Conservation (phyloP, 2,113 vertebrate species). For the Gymnocephalus cernua region DNA sequence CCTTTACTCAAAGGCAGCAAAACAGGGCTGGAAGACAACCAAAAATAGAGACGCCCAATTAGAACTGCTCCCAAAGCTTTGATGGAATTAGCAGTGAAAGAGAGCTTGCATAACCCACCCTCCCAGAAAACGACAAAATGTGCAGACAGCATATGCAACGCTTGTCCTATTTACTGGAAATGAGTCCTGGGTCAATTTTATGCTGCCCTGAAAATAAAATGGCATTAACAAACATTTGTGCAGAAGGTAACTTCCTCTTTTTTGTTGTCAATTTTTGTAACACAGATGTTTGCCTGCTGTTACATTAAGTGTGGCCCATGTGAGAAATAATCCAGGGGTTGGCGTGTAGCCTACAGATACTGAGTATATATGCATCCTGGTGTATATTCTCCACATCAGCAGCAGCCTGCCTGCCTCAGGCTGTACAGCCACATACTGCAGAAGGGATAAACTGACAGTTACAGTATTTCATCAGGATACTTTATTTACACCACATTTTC, state of each 20-base stretch:
- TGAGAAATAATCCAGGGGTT: slow-evolving; percentile 20
- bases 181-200: slow-evolving; percentile 73
- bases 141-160: slow-evolving; percentile 76
- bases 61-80: slow-evolving; percentile 81
- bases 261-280: slow-evolving; percentile 5
- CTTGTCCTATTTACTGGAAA: slow-evolving; percentile 80
- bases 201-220: slow-evolving; percentile 33
- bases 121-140: slow-evolving; percentile 68
- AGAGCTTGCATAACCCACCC: slow-evolving; percentile 79
- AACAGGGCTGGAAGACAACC: slow-evolving; percentile 80
- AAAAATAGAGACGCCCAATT: slow-evolving; percentile 84
- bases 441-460: slow-evolving; percentile 27
- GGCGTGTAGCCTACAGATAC: slow-evolving; percentile 32
- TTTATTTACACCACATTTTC: slow-evolving; percentile 42
- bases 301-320: slow-evolving; percentile 16
- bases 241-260: slow-evolving; percentile 31
- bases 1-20: slow-evolving; percentile 78
- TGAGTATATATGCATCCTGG: slow-evolving; percentile 29
- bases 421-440: slow-evolving; percentile 36
- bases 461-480: slow-evolving; percentile 51
- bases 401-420: slow-evolving; percentile 54
- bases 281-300: slow-evolving; percentile 17
- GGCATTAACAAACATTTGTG: slow-evolving; percentile 39
- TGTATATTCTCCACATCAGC: slow-evolving; percentile 44
- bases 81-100: slow-evolving; percentile 83